Evolutionary conservation across 1,140 invertebrate species (phyloP), one percentile per base, ranked within the genome.

Genomic region (Eumeta japonica): DNA sequence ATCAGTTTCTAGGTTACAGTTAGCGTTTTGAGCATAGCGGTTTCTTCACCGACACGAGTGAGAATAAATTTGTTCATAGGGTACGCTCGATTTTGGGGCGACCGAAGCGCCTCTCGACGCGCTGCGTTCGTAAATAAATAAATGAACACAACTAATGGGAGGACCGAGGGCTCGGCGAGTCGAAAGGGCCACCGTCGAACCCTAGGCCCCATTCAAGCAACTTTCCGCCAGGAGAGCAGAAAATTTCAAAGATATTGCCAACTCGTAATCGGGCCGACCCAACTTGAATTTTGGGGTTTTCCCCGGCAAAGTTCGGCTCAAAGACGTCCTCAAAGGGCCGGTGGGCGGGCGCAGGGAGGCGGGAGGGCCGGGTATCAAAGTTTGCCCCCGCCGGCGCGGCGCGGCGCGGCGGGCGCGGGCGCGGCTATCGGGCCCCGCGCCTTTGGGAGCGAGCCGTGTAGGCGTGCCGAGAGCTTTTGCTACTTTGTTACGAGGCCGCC

Each of bases 271-370:
- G 59, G 58, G 52, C 49, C 55, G 49, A 44, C 39, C 39, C 50
- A 60, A 60, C 60, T 64, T 65, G 59, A 67, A 60, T 65, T 63
- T 73, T 73, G 57, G 62, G 68, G 61, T 68, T 70, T 68, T 65
- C 62, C 56, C 62, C 55, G 51, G 54, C 55, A 55, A 73, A 74
- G 57, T 74, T 73, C 43, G 54, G 50, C 55, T 68, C 61, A 70
- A 70, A 70, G 68, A 68, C 59, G 64, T 68, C 64, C 65, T 68
- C 58, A 63, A 62, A 67, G 61, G 61, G 54, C 55, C 55, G n/a
- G n/a, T n/a, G 37, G 45, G 55, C 56, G 62, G 64, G 62, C 61
- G 61, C 51, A 58, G 62, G 66, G 66, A 50, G 66, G 58, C 52
- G 57, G 43, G 32, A 44, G 34, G 27, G 17, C n/a, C 50, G 55